Evolutionary conservation across 2,888 invertebrate genomes (phyloP).

Genomic region (Callyntrura sp.): DNA sequence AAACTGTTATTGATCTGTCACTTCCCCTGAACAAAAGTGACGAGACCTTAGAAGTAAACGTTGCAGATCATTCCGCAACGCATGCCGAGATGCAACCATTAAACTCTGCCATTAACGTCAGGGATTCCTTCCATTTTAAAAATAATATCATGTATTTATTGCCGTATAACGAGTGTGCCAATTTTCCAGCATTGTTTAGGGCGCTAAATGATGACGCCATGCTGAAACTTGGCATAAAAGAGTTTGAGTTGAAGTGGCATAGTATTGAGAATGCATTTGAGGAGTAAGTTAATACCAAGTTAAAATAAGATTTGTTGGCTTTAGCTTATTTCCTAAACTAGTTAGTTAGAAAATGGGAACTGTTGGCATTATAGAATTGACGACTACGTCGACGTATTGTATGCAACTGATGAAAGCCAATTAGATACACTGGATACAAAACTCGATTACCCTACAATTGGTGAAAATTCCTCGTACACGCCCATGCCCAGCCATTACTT

Average conservation of each 20-base stretch:
- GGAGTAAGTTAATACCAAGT: conserved; percentile 43
- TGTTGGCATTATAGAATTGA: conserved; percentile 42
- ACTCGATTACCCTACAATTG: not conserved
- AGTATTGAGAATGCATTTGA: conserved; percentile 66
- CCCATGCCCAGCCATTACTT: conserved; percentile 22
- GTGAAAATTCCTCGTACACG: no score
- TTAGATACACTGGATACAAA: conserved; percentile 16
- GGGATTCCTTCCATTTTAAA: not conserved
- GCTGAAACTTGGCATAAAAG: conserved; percentile 52
- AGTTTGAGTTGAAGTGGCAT: conserved; percentile 46
- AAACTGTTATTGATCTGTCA: conserved; percentile 34
- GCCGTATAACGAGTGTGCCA: conserved; percentile 36
- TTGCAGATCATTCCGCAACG: not conserved
- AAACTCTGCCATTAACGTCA: no score
- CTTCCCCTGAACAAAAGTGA: not conserved
- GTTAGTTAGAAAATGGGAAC: not conserved
- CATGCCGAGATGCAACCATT: not conserved
- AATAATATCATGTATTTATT: conserved; percentile 47
- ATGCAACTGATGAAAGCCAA: not conserved
- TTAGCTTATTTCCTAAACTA: not conserved
- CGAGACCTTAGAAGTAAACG: not conserved
- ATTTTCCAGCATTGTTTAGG: conserved; percentile 59
- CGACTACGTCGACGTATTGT: conserved; percentile 49
- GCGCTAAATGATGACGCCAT: conserved; percentile 36
- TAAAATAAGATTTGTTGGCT: no score